Conservation (phyloP, 2,113 vertebrate genomes). For the Microcebus ravelobensis region DNA sequence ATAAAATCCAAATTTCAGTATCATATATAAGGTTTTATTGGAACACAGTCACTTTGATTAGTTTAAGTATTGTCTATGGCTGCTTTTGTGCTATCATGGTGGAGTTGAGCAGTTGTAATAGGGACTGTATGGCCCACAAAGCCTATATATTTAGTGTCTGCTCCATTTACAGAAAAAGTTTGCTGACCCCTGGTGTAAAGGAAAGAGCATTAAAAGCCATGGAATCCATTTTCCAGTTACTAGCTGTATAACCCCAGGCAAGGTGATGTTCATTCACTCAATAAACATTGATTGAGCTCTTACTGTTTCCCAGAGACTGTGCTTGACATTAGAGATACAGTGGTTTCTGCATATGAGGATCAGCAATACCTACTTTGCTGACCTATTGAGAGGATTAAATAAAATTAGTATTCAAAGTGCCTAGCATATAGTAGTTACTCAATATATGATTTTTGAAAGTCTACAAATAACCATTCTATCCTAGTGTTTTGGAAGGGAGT, state of each 20-base stretch:
- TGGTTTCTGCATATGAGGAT: background rate
- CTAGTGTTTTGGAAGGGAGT: background rate
- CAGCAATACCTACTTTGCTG: background rate
- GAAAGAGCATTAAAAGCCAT: background rate
- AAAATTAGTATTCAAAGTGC: background rate
- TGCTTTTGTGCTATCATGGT: background rate
- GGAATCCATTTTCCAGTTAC: background rate
- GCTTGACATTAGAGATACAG: background rate
- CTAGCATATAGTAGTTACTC: background rate
- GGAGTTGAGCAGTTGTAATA: background rate
- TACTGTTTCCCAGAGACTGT: background rate
- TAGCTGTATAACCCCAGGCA: background rate
- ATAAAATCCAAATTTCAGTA: conserved; percentile 6
- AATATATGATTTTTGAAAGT: background rate
- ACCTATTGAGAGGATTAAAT: background rate
- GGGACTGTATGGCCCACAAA: background rate
- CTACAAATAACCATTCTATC: background rate
- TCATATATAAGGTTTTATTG: background rate
- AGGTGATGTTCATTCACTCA: background rate
- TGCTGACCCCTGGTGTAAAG: background rate
- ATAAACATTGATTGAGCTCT: background rate
- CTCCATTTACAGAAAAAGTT: background rate
- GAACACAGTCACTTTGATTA: background rate
- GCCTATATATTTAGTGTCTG: background rate
- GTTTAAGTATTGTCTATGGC: background rate